A percentile compares a stretch with the other conserved stretches of the same genome.
Evolutionary conservation across 1,140 invertebrate species (phyloP).

Genomic region (Drosophila bifasciata): DNA sequence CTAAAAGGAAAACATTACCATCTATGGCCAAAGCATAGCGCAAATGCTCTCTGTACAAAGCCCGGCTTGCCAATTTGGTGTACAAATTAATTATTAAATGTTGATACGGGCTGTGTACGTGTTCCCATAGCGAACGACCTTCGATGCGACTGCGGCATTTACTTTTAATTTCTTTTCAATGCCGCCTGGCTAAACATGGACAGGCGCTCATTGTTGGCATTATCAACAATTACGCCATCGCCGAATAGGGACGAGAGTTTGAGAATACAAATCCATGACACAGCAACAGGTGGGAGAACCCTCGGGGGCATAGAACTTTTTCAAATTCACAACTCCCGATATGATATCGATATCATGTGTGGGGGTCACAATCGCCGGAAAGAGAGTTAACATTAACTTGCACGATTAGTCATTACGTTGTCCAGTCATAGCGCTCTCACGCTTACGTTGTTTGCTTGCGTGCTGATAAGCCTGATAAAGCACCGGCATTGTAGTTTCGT

Average conservation of each 20-base stretch:
- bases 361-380: too few relatives aligned
- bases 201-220: constrained; percentile 60
- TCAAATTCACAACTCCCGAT: too few relatives aligned
- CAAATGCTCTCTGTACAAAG: constrained; percentile 6
- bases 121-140: constrained; percentile 19
- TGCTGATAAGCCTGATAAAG: constrained; percentile 74
- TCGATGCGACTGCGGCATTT: constrained; percentile 58
- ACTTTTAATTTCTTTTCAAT: constrained; percentile 83
- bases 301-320: too few relatives aligned
- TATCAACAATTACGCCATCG: constrained; percentile 78
- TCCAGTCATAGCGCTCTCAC: background rate
- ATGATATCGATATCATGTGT: too few relatives aligned
- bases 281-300: constrained; percentile 28
- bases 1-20: constrained; percentile 52
- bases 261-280: constrained; percentile 6
- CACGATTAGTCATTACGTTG: constrained; percentile 63
- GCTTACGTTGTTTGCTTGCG: constrained; percentile 44
- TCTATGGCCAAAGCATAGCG: constrained; percentile 60
- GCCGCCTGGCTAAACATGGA: constrained; percentile 71
- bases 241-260: constrained; percentile 37
- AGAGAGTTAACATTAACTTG: background rate
- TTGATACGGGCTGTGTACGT: constrained; percentile 23
- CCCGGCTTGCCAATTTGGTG: constrained; percentile 48
- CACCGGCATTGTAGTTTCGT: constrained; percentile 64
- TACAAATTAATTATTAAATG: constrained; percentile 60